phyloP scores from a whole-genome alignment of 2,888 invertebrate species.

The Spodoptera picta region DNA sequence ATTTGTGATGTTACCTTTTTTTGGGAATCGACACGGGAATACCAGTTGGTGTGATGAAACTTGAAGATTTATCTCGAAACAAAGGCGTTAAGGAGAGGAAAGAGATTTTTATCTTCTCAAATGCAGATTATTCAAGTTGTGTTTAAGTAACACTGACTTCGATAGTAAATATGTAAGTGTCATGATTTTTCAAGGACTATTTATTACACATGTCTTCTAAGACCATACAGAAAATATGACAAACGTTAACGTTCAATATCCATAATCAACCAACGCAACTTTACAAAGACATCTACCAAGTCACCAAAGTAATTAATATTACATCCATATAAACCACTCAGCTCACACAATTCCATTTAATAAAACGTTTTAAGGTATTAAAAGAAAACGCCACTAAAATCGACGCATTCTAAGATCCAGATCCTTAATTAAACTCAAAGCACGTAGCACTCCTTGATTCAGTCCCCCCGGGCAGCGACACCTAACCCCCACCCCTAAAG shows the following conservation, averaged over 20 bases:
- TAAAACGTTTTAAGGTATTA: constrained; percentile 70
- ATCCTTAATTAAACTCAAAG: constrained; percentile 87
- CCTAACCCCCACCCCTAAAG: constrained; percentile 61
- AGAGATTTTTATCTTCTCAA: too few relatives aligned
- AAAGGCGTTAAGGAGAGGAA: background rate
- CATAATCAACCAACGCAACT: background rate
- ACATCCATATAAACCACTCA: constrained; percentile 45
- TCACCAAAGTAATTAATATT: constrained; percentile 27
- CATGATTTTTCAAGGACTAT: too few relatives aligned
- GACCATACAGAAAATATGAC: too few relatives aligned
- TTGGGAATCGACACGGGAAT: constrained; percentile 45
- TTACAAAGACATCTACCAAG: constrained; percentile 2
- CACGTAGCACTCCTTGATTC: constrained; percentile 88
- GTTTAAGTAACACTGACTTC: too few relatives aligned
- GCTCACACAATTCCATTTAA: constrained; percentile 56
- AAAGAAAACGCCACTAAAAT: constrained; percentile 86
- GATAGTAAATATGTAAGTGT: too few relatives aligned
- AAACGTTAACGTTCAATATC: too few relatives aligned
- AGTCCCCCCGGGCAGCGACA: constrained; percentile 78
- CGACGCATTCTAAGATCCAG: constrained; percentile 84
- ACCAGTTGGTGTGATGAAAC: constrained; percentile 3
- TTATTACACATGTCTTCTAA: too few relatives aligned
- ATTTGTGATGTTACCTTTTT: constrained; percentile 64
- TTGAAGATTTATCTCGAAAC: constrained; percentile 2
- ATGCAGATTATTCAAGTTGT: too few relatives aligned